Conservation (phyloP, 2,888 invertebrate genomes). For the Unio delphinus region DNA sequence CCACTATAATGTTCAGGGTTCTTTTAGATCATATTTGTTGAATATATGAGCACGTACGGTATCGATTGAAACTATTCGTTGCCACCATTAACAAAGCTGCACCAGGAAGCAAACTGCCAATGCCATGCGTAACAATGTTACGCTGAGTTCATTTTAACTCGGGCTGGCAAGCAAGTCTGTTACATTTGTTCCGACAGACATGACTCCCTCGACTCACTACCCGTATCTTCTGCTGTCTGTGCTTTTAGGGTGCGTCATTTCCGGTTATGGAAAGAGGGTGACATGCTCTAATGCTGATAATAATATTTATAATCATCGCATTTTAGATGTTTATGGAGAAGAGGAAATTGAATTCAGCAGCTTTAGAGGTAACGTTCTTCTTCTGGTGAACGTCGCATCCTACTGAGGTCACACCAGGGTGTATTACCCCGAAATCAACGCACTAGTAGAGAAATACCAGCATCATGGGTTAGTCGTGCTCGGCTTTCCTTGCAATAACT, state of each 20-base stretch:
- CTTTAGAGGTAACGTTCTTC: slow-evolving; percentile 50
- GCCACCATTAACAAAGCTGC: no score
- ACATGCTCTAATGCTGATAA: slow-evolving; percentile 6
- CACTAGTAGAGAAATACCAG: slow-evolving; percentile 69
- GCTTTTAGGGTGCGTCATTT: slow-evolving; percentile 15
- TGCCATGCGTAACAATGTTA: no score
- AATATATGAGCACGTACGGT: no score
- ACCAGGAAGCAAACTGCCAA: no score
- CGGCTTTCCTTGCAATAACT: slow-evolving; percentile 73
- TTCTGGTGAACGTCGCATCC: slow-evolving; percentile 73
- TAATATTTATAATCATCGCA: slow-evolving; percentile 26
- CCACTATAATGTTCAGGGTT: no score
- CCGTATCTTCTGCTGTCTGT: slow-evolving; percentile 13
- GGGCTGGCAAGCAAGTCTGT: no score
- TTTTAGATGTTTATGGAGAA: slow-evolving; percentile 32
- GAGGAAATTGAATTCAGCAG: slow-evolving; percentile 20
- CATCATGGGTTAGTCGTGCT: slow-evolving; percentile 65
- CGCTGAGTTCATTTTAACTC: no score
- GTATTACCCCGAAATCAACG: slow-evolving; percentile 72
- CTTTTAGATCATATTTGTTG: no score
- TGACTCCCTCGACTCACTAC: no score
- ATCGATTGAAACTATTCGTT: no score
- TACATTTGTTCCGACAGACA: no score
- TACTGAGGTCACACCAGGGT: slow-evolving; percentile 72
- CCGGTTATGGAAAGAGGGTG: slow-evolving; percentile 8